Conservation (phyloP, 2,113 vertebrate genomes). For the Apodemus speciosus region DNA sequence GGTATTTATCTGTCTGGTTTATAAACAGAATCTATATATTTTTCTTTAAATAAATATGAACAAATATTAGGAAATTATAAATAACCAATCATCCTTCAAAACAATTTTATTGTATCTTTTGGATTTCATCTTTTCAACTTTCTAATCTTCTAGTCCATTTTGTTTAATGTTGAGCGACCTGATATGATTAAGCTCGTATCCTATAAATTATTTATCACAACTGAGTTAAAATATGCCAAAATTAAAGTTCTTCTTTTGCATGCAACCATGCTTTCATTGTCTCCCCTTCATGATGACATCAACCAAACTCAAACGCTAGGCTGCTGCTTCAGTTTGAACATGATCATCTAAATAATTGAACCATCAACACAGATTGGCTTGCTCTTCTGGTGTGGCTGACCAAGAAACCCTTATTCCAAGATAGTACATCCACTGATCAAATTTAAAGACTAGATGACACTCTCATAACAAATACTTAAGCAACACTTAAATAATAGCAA, state of each 20-base stretch:
- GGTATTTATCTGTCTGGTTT: neutral
- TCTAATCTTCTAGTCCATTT: neutral
- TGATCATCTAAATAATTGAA: neutral
- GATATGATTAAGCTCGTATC: neutral
- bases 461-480: neutral
- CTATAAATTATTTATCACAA: neutral
- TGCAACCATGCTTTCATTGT: neutral
- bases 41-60: neutral
- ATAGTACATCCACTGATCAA: neutral
- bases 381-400: neutral
- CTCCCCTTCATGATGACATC: neutral
- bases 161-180: neutral
- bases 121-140: neutral
- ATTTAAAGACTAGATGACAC: neutral
- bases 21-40: neutral
- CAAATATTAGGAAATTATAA: conserved; percentile 19
- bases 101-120: neutral
- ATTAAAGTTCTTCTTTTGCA: neutral
- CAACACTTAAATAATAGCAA: neutral
- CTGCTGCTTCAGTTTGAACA: neutral
- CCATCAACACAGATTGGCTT: neutral
- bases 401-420: neutral
- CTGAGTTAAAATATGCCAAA: neutral
- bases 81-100: neutral
- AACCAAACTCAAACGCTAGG: neutral